Percentiles rank a stretch among this genome's conserved stretches.
Conservation (phyloP, 2,113 vertebrate species). For the Psammodynastes pulverulentus region DNA sequence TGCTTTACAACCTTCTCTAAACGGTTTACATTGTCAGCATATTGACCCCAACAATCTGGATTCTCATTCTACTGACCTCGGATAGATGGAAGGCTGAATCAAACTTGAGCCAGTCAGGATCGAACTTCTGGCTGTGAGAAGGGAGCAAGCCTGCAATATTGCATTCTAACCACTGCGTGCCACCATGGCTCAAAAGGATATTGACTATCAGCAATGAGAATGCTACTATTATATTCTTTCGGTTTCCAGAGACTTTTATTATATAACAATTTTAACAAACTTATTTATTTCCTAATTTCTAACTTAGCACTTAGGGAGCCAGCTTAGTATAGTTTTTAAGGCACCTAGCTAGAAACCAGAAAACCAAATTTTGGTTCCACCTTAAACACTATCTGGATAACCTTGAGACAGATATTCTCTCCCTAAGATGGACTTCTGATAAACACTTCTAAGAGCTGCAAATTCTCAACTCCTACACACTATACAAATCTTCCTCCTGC, state of each 20-base stretch:
- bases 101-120: background rate
- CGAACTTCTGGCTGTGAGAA: background rate
- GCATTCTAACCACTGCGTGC: background rate
- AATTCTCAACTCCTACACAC: background rate
- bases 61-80: too few species aligned
- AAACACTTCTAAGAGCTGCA: background rate
- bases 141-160: background rate
- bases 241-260: background rate
- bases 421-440: background rate
- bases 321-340: too few species aligned
- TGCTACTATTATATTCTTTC: background rate
- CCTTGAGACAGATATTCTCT: background rate
- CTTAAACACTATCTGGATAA: background rate
- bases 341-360: too few species aligned
- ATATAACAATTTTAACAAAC: background rate
- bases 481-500: background rate
- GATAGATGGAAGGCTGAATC: too few species aligned
- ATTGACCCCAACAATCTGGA: too few species aligned
- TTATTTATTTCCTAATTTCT: background rate
- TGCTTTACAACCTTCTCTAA: too few species aligned
- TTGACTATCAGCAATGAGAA: background rate
- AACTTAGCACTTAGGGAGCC: background rate
- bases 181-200: background rate
- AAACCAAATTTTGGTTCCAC: background rate
- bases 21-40: too few species aligned